Percentiles rank a stretch among this genome's conserved stretches.
phyloP scores from a whole-genome alignment of 2,888 invertebrate genomes.

The Lycocerus yunnanus region DNA sequence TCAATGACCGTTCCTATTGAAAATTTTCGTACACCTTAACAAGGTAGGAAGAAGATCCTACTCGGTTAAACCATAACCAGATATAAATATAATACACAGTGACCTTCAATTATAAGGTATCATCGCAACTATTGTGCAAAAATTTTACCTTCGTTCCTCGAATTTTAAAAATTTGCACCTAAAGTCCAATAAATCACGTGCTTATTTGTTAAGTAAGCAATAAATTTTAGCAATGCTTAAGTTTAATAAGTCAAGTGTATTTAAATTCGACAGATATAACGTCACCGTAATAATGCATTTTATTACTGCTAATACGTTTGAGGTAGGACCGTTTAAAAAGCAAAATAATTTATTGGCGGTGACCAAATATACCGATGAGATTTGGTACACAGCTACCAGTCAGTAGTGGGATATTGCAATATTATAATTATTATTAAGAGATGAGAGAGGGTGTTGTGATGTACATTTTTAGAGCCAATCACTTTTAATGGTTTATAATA shows the following conservation, averaged over 20 bases:
- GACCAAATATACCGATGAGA: no score
- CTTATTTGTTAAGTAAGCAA: not conserved
- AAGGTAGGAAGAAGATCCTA: slow-evolving; percentile 6
- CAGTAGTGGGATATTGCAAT: no score
- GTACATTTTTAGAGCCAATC: no score
- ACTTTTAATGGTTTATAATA: no score
- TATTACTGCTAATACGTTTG: slow-evolving; percentile 44
- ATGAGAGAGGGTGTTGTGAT: no score
- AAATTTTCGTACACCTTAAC: slow-evolving; percentile 8
- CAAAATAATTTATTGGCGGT: slow-evolving; percentile 53
- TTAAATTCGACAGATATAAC: not conserved
- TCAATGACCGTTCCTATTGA: slow-evolving; percentile 31
- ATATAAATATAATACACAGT: not conserved
- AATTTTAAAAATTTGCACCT: not conserved
- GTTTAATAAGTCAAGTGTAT: not conserved
- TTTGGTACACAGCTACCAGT: no score
- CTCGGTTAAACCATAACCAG: not conserved
- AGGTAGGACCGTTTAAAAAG: slow-evolving; percentile 42
- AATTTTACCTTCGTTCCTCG: not conserved
- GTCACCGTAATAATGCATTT: slow-evolving; percentile 33
- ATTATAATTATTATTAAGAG: no score
- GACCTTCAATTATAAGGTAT: not conserved
- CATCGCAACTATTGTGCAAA: not conserved
- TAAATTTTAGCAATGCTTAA: not conserved
- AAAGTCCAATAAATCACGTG: not conserved